Evolutionary conservation across 2,797 vertebrate genomes (phyloP).

Genomic region (Coreius guichenoti): DNA sequence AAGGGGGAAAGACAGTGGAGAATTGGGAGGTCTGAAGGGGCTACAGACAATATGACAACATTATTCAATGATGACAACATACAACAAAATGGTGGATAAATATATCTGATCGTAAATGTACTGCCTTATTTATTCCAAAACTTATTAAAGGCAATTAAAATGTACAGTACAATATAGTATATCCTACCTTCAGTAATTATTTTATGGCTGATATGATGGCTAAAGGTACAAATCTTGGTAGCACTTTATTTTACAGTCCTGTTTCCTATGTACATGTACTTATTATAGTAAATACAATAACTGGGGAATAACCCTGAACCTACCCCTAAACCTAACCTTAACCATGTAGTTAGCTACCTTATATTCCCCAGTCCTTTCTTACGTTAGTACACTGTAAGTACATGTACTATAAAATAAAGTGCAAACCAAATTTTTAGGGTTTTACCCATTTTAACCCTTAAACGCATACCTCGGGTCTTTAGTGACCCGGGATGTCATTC

Average conservation of each 20-base stretch:
- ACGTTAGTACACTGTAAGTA: too few relatives aligned
- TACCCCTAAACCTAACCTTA: too few relatives aligned
- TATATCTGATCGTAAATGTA: background rate
- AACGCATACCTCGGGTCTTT: too few relatives aligned
- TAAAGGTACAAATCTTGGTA: background rate
- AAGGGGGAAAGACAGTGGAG: background rate
- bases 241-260: too few relatives aligned
- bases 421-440: too few relatives aligned
- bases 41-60: background rate
- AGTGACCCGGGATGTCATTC: too few relatives aligned
- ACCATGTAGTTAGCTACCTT: too few relatives aligned
- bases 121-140: background rate
- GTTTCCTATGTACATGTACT: too few relatives aligned
- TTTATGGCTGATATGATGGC: background rate
- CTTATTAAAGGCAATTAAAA: background rate
- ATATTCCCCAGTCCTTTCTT: too few relatives aligned
- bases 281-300: too few relatives aligned
- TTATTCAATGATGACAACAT: background rate
- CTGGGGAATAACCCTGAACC: too few relatives aligned
- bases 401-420: too few relatives aligned
- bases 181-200: background rate
- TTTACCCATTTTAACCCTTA: background rate
- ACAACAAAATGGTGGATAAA: background rate
- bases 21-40: background rate
- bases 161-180: background rate